Evolutionary conservation across 2,797 vertebrate genomes (phyloP).

Genomic region (Eurystomus glaucurus): DNA sequence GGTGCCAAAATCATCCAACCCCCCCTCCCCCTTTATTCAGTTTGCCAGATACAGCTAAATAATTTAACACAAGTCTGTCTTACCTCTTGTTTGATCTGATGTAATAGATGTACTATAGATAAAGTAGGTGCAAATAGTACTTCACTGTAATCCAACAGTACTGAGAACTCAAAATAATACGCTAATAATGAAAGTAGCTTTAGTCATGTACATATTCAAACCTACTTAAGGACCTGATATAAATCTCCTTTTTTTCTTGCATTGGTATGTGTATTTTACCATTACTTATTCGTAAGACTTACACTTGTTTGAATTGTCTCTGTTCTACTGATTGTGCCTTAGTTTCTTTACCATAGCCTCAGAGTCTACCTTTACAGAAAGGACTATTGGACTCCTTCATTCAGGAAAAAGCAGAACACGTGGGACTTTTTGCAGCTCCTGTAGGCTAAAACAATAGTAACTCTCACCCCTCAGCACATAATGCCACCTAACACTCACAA

Average conservation of each 20-base stretch:
- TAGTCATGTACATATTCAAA: neutral
- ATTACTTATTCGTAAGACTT: neutral
- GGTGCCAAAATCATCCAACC: neutral
- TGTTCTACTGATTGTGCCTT: neutral
- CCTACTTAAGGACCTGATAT: neutral
- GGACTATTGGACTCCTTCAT: neutral
- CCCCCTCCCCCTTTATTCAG: neutral
- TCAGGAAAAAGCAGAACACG: neutral
- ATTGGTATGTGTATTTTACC: neutral
- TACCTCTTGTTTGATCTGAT: neutral
- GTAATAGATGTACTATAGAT: neutral
- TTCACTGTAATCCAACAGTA: neutral
- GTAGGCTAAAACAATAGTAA: neutral
- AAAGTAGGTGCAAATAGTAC: neutral
- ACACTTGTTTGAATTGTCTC: neutral
- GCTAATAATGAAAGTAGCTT: neutral
- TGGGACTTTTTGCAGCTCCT: neutral
- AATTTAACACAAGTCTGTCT: neutral
- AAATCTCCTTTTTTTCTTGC: neutral
- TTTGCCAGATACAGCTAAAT: neutral
- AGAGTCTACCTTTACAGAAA: neutral
- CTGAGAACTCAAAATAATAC: fast-evolving
- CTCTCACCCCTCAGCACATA: neutral
- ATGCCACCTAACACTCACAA: neutral
- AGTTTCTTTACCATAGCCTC: neutral